Percentiles rank a stretch among this genome's conserved stretches.
These are phyloP conservation scores for Octopus sinensis DNA, from an alignment of 1,140 invertebrate species.

Conservation along the genomic window DNA sequence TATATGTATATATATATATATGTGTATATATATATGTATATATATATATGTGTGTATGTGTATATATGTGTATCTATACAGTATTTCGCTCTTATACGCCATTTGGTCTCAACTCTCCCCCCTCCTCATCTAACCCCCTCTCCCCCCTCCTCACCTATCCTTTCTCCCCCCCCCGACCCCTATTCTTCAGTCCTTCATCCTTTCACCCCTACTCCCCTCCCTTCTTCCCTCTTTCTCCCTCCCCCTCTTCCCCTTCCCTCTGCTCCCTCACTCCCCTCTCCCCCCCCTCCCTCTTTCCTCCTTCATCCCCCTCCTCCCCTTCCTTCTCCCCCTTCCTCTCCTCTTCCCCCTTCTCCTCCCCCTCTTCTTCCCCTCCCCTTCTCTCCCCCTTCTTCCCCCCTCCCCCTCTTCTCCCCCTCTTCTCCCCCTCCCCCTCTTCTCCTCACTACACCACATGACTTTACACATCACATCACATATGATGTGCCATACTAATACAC, in stretches of 20 bases:
- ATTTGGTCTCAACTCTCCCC: too few relatives aligned
- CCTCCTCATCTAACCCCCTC: too few relatives aligned
- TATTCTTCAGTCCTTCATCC: neutral
- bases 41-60: too few relatives aligned
- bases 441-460: neutral
- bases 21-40: too few relatives aligned
- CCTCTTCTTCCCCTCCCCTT: neutral
- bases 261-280: neutral
- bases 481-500: too few relatives aligned
- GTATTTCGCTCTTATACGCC: too few relatives aligned
- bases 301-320: neutral
- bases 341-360: neutral
- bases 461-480: too few relatives aligned
- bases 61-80: too few relatives aligned
- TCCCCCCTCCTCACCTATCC: too few relatives aligned
- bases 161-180: neutral
- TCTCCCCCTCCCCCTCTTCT: neutral
- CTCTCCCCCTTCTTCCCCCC: neutral
- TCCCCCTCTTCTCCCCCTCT: neutral
- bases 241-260: neutral
- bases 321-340: neutral
- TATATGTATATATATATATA: too few relatives aligned
- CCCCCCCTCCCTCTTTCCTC: too few relatives aligned
- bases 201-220: too few relatives aligned
- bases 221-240: neutral